Evolutionary conservation across 2,797 vertebrate species (phyloP), one percentile per base, ranked within the genome.

Genomic region (Schizopygopsis malacanthus): DNA sequence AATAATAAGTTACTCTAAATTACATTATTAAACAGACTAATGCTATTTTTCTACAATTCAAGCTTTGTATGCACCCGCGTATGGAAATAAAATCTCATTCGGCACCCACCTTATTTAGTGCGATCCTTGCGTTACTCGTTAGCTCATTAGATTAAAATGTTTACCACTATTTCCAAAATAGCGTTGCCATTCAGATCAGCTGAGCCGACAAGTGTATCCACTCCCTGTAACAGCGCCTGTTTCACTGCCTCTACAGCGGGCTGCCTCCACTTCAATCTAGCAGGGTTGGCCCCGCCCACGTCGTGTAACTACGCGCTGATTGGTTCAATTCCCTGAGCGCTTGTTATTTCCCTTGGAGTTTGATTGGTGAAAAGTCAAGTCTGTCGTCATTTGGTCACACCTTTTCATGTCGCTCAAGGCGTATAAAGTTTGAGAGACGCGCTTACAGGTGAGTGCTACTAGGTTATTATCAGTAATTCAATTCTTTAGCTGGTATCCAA

Each of bases 351-450:
- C 33, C 28, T 5, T 12, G 12, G 15, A 10, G 20, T 83, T 28
- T 84, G 85, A 91, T 92, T 91, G 90, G 92, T 80, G n/a, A 59
- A 61, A 65, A 78, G 61, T 56, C 75, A 85, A 86, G 92, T 78
- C 91, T 39, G 79, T 93, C 84, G 63, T 41, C 4, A 0, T 18
- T 37, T 2, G 22, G 85, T 88, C 89, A 88, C 88, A 82, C 87
- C 87, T 71, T 79, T 84, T 87, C 79, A 82, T 85, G 77, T 86
- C 89, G 86, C n/a, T 89, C 72, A 69, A 50, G 22, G 82, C 83
- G 56, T 85, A 65, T 59, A 50, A 50, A 87, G 87, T 59, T 83
- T 81, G 50, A 76, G 52, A 72, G 43, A 75, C 63, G 15, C 56
- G 52, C 13, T 20, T 43, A 59, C n/a, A 84, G 65, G 39, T 79